phyloP scores from a whole-genome alignment of 2,888 invertebrate genomes.

The Phlogophora meticulosa region DNA sequence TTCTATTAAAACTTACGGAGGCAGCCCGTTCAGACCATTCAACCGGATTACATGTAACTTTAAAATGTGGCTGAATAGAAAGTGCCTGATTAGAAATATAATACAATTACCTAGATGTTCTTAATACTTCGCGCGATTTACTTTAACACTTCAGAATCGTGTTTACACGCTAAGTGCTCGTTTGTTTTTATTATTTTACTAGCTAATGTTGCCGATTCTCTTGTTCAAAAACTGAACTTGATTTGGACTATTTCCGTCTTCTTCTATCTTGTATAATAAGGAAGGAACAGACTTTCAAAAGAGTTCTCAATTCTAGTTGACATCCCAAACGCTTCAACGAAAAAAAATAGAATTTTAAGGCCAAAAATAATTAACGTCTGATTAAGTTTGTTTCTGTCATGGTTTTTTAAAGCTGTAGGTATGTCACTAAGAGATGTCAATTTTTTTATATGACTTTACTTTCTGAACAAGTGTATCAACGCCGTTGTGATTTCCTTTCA shows the following conservation, averaged over 20 bases:
- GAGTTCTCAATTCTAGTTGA: no score
- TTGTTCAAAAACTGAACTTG: not conserved
- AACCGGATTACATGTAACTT: conserved; percentile 79
- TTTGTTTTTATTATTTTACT: conserved; percentile 33
- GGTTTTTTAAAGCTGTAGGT: no score
- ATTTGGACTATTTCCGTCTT: not conserved
- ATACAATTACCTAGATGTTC: conserved; percentile 51
- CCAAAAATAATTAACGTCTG: no score
- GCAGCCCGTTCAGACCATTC: conserved; percentile 63
- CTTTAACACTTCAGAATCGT: conserved; percentile 31
- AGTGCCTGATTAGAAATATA: conserved; percentile 66
- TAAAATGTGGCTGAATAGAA: conserved; percentile 74
- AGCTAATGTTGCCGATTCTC: not conserved
- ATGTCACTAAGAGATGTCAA: no score
- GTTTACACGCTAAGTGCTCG: conserved; percentile 37
- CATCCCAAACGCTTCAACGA: no score
- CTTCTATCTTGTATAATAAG: no score
- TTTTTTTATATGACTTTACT: no score
- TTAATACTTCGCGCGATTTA: conserved; percentile 42
- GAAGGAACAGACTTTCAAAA: no score
- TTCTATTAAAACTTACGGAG: conserved; percentile 73
- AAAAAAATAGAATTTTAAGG: no score
- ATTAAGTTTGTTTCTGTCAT: no score
- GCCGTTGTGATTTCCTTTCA: no score
- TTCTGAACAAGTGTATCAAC: no score